Base-by-base conservation (phyloP, 2,888 invertebrate species). In the Drosophila parthenogenetica region DNA sequence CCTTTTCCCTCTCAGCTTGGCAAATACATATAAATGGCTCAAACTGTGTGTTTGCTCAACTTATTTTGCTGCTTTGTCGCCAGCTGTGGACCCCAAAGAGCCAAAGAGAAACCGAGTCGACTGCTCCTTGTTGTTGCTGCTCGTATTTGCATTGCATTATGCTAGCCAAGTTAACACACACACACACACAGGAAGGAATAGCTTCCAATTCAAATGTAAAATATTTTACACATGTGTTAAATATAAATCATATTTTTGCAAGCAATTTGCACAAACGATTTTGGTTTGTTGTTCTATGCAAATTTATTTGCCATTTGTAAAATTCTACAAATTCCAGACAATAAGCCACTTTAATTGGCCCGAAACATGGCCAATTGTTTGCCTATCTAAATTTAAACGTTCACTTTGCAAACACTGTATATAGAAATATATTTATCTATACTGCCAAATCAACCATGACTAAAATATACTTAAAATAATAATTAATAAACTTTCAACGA, bases 241-340 rank as follows among this genome's bases (percentile, higher is more conserved):
- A 83, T 84, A 84, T 84, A 85, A 84, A 87, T 84, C 88, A 87
- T 73, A 85, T 87, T 87, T 78, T 87, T 81, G 73, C 68, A 61
- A 63, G 65, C 86, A 85, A 87, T 84, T 84, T 84, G 77, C 83
- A 82, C 83, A 84, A 84, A 75, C 83, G 88, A 84, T 87, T 84
- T 87, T 84, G 86, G 76, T 42, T 76, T 76, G 54, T 64, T 70
- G 46, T 49, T 67, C 45, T 40, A 55, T 60, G 73, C 60, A 51
- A 73, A 77, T 86, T 58, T 80, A 69, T 81, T 77, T 77, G 17
- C 14, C 22, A 39, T 53, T 53, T 53, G 16, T 45, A 10, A 49
- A 49, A 59, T 40, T 49, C 58, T 22, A 16, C 16, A 29, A 48
- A 58, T 25, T 46, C 29, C 37, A 25, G 29, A 48, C 40, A 59